These are phyloP conservation scores for Rhabdomys pumilio DNA, from an alignment of 2,797 vertebrate genomes.

Conservation along the genomic window DNA sequence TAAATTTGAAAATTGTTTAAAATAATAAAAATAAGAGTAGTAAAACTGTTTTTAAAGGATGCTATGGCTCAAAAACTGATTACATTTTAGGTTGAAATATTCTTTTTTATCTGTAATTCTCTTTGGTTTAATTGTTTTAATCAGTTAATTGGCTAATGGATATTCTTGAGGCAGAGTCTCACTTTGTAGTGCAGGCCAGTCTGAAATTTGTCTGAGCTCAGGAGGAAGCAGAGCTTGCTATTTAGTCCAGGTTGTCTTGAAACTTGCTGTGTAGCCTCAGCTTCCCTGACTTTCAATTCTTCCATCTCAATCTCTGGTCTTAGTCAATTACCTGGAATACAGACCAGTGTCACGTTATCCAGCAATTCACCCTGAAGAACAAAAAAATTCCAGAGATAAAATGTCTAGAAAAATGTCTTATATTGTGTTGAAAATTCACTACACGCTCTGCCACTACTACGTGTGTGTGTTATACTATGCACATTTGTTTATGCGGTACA, in stretches of 20 bases:
- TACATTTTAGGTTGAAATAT: neutral
- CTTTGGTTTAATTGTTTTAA: neutral
- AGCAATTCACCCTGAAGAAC: too few relatives aligned
- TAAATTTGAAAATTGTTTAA: neutral
- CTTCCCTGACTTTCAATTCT: neutral
- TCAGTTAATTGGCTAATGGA: neutral
- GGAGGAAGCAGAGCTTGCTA: neutral
- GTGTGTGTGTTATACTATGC: neutral
- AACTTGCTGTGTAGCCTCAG: neutral
- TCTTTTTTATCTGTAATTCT: neutral
- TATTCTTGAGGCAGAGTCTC: neutral
- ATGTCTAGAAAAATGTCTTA: conserved; percentile 21
- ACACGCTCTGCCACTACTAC: neutral
- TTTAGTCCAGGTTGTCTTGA: neutral
- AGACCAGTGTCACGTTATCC: neutral
- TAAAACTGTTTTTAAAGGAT: neutral
- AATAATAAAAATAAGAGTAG: neutral
- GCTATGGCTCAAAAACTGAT: neutral
- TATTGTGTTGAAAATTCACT: neutral
- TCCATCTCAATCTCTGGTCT: neutral
- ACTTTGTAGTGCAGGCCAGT: neutral
- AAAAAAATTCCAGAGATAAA: neutral
- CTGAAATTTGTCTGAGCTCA: neutral
- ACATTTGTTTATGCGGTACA: neutral
- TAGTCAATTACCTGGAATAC: neutral